These are phyloP conservation scores for Aproaerema taeniolella DNA, from an alignment of 2,888 invertebrate species.

Conservation along the genomic window DNA sequence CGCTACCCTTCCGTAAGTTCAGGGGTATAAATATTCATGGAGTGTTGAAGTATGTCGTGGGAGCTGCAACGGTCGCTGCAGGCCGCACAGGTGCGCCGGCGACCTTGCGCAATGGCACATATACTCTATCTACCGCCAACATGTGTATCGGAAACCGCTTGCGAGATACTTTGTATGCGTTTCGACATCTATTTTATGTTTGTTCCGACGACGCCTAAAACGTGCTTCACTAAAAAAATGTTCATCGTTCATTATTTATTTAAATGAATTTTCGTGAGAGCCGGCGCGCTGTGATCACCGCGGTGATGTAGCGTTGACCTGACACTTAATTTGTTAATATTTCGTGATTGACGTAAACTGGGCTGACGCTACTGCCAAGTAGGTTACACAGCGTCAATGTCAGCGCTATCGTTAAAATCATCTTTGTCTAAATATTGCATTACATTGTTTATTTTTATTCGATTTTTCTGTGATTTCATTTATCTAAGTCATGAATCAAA, in stretches of 20 bases:
- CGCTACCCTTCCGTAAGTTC: constrained; percentile 38
- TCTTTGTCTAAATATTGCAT: constrained; percentile 23
- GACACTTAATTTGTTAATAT: constrained; percentile 36
- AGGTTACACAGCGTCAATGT: constrained; percentile 69
- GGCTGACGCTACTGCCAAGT: constrained; percentile 53
- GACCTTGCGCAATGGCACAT: constrained; percentile 70
- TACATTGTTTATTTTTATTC: constrained; percentile 32
- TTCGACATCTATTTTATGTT: constrained; percentile 47
- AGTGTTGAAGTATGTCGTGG: constrained; percentile 39
- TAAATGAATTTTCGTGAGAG: constrained; percentile 27
- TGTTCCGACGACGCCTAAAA: constrained; percentile 33
- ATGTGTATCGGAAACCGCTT: constrained; percentile 62
- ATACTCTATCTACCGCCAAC: constrained; percentile 51
- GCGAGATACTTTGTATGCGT: constrained; percentile 55
- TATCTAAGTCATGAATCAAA: not conserved
- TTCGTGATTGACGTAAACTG: constrained; percentile 58
- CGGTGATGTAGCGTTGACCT: constrained; percentile 26
- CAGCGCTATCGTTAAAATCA: constrained; percentile 54
- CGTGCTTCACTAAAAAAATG: constrained; percentile 37
- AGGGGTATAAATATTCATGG: constrained; percentile 45
- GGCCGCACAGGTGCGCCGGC: constrained; percentile 56
- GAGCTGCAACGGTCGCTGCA: constrained; percentile 61
- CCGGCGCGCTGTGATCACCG: constrained; percentile 45
- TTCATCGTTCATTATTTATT: constrained; percentile 18
- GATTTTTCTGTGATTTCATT: not conserved